These are phyloP conservation scores for Heteractis magnifica DNA, from an alignment of 92 coral and sea anemone genomes.

Conservation along the genomic window DNA sequence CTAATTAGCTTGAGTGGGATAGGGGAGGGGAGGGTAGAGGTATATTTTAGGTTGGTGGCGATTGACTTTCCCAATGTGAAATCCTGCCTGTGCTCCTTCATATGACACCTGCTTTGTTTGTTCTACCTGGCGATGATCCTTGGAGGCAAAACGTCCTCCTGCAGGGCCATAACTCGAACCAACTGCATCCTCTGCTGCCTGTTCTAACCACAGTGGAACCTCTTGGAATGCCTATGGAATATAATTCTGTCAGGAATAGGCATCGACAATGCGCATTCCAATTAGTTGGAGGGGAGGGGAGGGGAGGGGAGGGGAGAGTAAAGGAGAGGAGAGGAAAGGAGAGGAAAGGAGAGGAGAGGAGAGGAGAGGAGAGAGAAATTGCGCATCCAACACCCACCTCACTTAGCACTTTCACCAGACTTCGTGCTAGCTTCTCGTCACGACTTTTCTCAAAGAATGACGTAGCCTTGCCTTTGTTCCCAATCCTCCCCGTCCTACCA, in stretches of 20 bases:
- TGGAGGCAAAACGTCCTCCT: slow-evolving; percentile 90
- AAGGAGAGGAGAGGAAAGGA: too few species aligned
- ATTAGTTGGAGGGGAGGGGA: too few species aligned
- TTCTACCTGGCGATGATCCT: slow-evolving; percentile 85
- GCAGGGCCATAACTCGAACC: slow-evolving; percentile 95
- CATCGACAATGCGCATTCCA: too few species aligned
- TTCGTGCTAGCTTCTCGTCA: slow-evolving; percentile 87
- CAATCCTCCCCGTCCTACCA: slow-evolving; percentile 97
- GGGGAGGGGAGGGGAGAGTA: too few species aligned
- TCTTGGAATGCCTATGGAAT: slow-evolving; percentile 73
- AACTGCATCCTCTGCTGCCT: slow-evolving; percentile 85
- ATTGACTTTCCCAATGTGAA: background rate
- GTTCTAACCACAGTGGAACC: slow-evolving; percentile 89
- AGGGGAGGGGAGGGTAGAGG: too few species aligned
- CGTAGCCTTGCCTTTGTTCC: slow-evolving; percentile 93
- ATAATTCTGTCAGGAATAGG: too few species aligned
- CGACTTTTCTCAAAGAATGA: slow-evolving; percentile 87
- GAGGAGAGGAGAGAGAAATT: too few species aligned
- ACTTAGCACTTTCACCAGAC: slow-evolving; percentile 88
- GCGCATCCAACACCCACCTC: slow-evolving; percentile 55
- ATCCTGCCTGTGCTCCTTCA: background rate
- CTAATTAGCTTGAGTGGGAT: background rate
- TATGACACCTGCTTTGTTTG: too few species aligned
- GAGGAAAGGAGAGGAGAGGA: too few species aligned
- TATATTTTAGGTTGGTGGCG: too few species aligned